Conservation (phyloP, 2,888 invertebrate genomes). For the Drosophila colorata region DNA sequence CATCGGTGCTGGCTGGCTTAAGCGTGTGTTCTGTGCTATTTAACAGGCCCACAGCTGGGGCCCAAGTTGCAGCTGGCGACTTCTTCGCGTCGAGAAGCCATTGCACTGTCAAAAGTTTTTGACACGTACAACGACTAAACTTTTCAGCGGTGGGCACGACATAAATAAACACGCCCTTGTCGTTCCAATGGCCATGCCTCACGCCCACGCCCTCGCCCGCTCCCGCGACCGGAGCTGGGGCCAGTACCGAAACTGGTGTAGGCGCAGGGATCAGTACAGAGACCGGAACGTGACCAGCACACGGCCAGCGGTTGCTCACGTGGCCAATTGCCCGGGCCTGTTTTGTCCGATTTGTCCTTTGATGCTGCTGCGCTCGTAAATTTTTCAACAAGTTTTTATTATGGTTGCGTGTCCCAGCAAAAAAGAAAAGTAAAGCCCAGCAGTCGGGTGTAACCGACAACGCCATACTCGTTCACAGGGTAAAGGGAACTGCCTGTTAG, state of each 20-base stretch:
- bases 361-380: slow-evolving; percentile 63
- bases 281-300: slow-evolving; percentile 62
- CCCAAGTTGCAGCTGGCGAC: slow-evolving; percentile 53
- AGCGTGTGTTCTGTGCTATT: slow-evolving; percentile 28
- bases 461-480: too few species aligned
- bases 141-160: slow-evolving; percentile 73
- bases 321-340: slow-evolving; percentile 46
- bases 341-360: slow-evolving; percentile 67
- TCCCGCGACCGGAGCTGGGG: slow-evolving; percentile 8
- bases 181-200: slow-evolving; percentile 15
- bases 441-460: too few species aligned
- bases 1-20: slow-evolving; percentile 9
- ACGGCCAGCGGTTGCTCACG: slow-evolving; percentile 41
- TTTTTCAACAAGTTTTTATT: slow-evolving; percentile 76
- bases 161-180: slow-evolving; percentile 72
- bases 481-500: too few species aligned
- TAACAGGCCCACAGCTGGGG: slow-evolving; percentile 64
- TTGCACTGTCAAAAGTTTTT: slow-evolving; percentile 76
- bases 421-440: slow-evolving; percentile 11
- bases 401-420: slow-evolving; percentile 65
- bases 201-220: slow-evolving; percentile 7
- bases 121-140: slow-evolving; percentile 74
- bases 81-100: slow-evolving; percentile 55
- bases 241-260: not conserved
- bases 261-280: slow-evolving; percentile 14